Conservation (phyloP, 2,113 vertebrate species). For the Lamprotornis superbus region DNA sequence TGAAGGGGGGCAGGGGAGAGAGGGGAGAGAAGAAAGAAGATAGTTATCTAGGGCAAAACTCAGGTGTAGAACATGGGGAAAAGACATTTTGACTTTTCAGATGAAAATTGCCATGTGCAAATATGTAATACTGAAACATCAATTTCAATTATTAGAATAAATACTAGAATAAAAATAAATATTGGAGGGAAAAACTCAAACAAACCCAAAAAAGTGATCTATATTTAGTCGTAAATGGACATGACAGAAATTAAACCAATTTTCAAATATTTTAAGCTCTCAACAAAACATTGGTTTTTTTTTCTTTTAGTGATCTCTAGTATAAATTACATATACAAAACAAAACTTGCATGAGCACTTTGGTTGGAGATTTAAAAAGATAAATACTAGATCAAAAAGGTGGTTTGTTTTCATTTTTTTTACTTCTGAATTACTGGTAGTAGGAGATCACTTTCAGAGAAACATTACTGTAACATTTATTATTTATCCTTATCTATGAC, state of each 20-base stretch:
- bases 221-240: neutral
- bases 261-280: neutral
- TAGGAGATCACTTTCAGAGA: neutral
- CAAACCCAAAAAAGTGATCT: neutral
- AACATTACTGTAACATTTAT: neutral
- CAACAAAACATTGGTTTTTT: neutral
- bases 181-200: neutral
- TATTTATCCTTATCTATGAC: neutral
- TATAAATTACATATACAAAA: neutral
- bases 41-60: neutral
- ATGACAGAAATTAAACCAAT: neutral
- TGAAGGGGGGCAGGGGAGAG: accelerated
- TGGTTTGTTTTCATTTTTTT: neutral
- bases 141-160: neutral
- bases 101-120: neutral
- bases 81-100: neutral
- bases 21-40: neutral
- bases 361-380: neutral
- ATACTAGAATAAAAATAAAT: no score
- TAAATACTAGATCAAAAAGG: neutral
- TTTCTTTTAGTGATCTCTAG: neutral
- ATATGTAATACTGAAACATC: neutral
- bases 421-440: neutral
- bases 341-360: neutral
- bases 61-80: neutral